Percentiles rank a stretch among this genome's conserved stretches.
Evolutionary conservation across 2,888 invertebrate genomes (phyloP).

Genomic region (Nymphalis urticae): DNA sequence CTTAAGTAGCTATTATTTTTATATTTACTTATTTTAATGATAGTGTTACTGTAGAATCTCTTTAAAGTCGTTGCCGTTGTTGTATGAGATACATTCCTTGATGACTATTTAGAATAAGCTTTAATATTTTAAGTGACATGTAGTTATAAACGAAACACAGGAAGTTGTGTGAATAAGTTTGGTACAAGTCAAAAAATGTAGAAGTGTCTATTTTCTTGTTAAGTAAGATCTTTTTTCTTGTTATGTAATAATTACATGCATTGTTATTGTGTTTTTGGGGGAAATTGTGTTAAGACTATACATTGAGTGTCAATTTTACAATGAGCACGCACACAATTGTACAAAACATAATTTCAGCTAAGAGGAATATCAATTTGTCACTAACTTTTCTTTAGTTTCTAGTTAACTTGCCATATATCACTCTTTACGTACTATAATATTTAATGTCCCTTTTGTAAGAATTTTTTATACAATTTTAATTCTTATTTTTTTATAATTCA

Average conservation of each 20-base stretch:
- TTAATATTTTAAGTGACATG: slow-evolving; percentile 31
- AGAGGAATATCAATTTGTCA: too few species aligned
- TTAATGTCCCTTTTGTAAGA: neutral
- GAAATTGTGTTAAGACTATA: neutral
- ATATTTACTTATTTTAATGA: slow-evolving; percentile 19
- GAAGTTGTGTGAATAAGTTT: slow-evolving; percentile 3
- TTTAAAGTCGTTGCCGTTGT: slow-evolving; percentile 36
- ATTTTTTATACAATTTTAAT: neutral
- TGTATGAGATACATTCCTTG: slow-evolving; percentile 59
- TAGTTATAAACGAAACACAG: slow-evolving; percentile 8
- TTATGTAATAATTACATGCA: neutral
- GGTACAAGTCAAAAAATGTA: neutral
- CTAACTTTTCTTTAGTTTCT: too few species aligned
- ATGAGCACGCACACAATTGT: neutral
- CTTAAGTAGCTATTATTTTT: slow-evolving; percentile 13
- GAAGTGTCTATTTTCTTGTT: neutral
- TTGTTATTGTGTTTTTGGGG: neutral
- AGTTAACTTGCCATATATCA: neutral
- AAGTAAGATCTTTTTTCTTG: neutral
- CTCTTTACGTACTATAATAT: too few species aligned
- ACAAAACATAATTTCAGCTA: too few species aligned
- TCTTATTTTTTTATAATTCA: neutral
- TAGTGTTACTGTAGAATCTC: slow-evolving; percentile 14
- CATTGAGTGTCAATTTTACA: neutral
- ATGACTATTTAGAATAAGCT: slow-evolving; percentile 35